Conservation (phyloP, 2,797 vertebrate genomes). For the Sus cebifrons region DNA sequence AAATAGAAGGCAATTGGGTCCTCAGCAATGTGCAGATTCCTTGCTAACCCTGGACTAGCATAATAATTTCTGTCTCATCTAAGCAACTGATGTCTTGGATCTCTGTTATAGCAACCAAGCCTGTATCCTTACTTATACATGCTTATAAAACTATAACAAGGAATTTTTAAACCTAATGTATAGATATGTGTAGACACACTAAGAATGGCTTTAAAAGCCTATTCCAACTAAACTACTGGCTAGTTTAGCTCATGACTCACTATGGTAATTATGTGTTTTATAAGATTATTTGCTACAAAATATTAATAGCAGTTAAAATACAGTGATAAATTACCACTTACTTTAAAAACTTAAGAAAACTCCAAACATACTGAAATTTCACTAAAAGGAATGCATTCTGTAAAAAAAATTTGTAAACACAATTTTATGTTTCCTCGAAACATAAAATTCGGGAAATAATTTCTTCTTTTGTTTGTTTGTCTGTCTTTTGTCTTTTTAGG, state of each 20-base stretch:
- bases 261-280: slow-evolving; percentile 49
- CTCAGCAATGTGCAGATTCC: background rate
- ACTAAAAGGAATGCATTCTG: slow-evolving; percentile 43
- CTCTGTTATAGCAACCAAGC: background rate
- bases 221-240: background rate
- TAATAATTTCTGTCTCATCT: background rate
- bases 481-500: too few relatives aligned
- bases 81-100: background rate
- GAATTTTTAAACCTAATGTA: background rate
- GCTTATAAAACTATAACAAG: slow-evolving; percentile 26
- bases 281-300: slow-evolving; percentile 39
- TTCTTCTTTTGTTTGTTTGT: too few relatives aligned
- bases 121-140: background rate
- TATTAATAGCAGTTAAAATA: slow-evolving; percentile 54
- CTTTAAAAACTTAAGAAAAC: slow-evolving; percentile 19
- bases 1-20: background rate
- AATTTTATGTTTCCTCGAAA: too few relatives aligned
- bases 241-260: slow-evolving; percentile 60
- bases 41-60: background rate
- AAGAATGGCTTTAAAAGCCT: background rate
- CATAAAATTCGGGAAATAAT: slow-evolving; percentile 6
- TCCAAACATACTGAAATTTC: slow-evolving; percentile 31
- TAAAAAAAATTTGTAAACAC: background rate
- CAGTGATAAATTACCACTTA: slow-evolving; percentile 48
- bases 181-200: background rate